Conservation (phyloP, 2,113 vertebrate species). For the Camelus bactrianus region DNA sequence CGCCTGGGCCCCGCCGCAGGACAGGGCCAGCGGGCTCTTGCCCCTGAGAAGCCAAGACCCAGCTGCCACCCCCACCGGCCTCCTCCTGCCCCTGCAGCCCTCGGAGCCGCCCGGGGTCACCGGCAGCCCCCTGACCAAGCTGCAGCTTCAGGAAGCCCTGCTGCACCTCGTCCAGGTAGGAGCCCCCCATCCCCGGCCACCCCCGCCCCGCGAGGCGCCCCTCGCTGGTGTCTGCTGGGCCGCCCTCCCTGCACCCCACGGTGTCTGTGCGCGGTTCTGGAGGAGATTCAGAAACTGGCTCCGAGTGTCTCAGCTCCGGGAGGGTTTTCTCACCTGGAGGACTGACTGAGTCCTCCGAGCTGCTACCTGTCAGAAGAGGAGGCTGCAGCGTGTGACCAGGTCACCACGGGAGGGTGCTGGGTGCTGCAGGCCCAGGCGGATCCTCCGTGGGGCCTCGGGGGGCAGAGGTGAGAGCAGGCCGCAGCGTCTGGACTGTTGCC, state of each 20-base stretch:
- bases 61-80: not conserved
- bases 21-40: slow-evolving; percentile 58
- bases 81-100: slow-evolving; percentile 81
- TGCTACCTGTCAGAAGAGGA: not conserved
- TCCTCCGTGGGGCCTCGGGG: too few relatives aligned
- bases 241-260: not conserved
- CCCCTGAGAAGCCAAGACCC: slow-evolving; percentile 66
- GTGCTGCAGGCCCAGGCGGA: not conserved
- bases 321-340: not conserved
- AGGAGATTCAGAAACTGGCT: not conserved
- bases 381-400: not conserved
- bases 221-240: too few relatives aligned
- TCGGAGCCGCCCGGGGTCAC: slow-evolving; percentile 48
- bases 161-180: slow-evolving; percentile 94
- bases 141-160: slow-evolving; percentile 93
- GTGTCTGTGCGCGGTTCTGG: not conserved
- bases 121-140: slow-evolving; percentile 86
- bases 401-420: not conserved
- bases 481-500: not conserved
- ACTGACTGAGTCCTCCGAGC: not conserved
- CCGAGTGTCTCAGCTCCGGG: not conserved
- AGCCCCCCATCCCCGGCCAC: not conserved
- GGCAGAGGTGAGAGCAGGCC: too few relatives aligned
- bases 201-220: too few relatives aligned
- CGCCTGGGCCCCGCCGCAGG: slow-evolving; percentile 69